Base-by-base conservation (phyloP, 2,113 vertebrate species). In the Hiodon tergisus region DNA sequence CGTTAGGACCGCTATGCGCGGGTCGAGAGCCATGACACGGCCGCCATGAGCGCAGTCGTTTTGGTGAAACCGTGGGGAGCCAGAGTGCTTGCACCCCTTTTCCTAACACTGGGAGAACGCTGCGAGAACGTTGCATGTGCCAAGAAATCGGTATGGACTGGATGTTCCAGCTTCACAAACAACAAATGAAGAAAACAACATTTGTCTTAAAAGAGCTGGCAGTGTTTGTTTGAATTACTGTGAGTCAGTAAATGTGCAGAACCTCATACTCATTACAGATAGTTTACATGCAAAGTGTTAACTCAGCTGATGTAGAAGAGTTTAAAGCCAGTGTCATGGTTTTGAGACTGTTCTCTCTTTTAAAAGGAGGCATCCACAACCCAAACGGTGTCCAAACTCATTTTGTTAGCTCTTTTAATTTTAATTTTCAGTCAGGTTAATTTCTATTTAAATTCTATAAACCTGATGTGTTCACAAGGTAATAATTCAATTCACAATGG, bases 1-100 rank as follows among this genome's bases (percentile, higher is more conserved):
- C 67, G 69, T 31, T 57, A 59, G 75, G 55, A 71, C 60, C 48
- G 60, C 67, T 63, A 60, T n/a, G 75, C 11, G 16, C 31, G 50
- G 69, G 31, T 54, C 67, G n/a, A 48, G 60, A 51, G 76, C 48
- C 54, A 46, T 31, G 61, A 72, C 69, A 55, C 10, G n/a, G 69
- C 31, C 31, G 31, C 31, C 31, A 31, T 2, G 31, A n/a, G 31
- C 31, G 14, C 6, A 54, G 6, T 57, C 57, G 69, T 71, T 69
- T 60, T 51, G 54, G 5, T 13, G 75, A 71, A 48, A 67, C 73
- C 4, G 10, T n/a, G 17, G 62, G 54, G 50, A 65, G 61, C 6
- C 51, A 31, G 46, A 16, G 55, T 67, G 11, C 13, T 48, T 47
- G 60, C 48, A 47, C 9, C 14, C 48, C 48, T 14, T 14, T 8